Base-by-base conservation (phyloP, 2,113 vertebrate species). In the Vanacampus margaritifer region DNA sequence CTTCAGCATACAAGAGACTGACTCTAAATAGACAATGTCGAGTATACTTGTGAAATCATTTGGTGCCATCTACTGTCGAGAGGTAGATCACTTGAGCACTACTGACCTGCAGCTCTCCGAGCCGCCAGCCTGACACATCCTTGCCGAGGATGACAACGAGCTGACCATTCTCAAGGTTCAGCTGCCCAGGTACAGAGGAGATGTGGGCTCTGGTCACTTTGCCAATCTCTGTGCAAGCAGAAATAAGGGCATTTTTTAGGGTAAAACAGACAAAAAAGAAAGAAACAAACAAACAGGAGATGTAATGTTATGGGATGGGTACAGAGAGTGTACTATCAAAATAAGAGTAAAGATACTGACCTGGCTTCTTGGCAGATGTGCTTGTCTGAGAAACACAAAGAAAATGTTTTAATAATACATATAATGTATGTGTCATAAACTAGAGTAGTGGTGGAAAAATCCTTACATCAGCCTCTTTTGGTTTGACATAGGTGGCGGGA, bases 121-220 rank as follows among this genome's bases (percentile, higher is more conserved):
- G 94, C 97, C 97, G 98, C 96, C 96, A 99, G n/a, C 95, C 96
- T 6, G 94, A 94, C 36, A 89, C 21, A 36, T 94, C 95, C 88
- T 95, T 98, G 87, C 92, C 92, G 58, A 97, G 87, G 78, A 99
- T 92, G 75, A 98, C 81, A 74, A 99, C 95, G 56, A 98, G 93
- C 78, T 99, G 96, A 3, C 94, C 93, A 11, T 91, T 93, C 62
- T 93, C 92, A 17, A 99, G 89, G 73, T 91, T 95, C n/a, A 99
- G 92, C 71, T 96, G 95, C 67, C 95, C 95, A 1, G 90, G 75
- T 54, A 93, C 91, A 10, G 92, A 90, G 39, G 96, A 94, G 45
- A 82, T 13, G 39, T 95, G 94, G 1, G 92, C 86, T 59, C 89
- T 93, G 1, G 91, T 92, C 62, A 99, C 97, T 79, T 96, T 94